Conservation (phyloP, 2,113 vertebrate species). For the Oncorhynchus mykiss region DNA sequence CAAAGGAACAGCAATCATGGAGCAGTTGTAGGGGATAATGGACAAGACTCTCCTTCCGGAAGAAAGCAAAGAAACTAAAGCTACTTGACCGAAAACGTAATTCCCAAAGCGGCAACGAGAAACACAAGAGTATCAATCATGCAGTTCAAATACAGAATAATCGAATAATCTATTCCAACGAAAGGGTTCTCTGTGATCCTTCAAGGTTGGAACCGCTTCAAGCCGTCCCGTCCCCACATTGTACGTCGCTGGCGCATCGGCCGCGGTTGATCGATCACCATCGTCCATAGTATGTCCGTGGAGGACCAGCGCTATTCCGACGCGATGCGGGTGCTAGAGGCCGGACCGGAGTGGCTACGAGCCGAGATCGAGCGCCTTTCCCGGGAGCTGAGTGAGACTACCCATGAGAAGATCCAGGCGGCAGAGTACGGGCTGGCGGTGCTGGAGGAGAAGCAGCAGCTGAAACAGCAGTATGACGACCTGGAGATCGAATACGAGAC, state of each 20-base stretch:
- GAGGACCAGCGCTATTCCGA: slow-evolving; percentile 80
- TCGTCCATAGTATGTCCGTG: slow-evolving; percentile 74
- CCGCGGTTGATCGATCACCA: slow-evolving; percentile 31
- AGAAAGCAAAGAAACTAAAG: slow-evolving; percentile 22
- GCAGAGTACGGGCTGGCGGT: slow-evolving; percentile 95
- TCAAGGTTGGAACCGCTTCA: slow-evolving; percentile 64
- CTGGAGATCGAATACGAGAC: slow-evolving; percentile 91
- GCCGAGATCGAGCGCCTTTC: slow-evolving; percentile 87
- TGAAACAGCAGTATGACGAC: slow-evolving; percentile 92
- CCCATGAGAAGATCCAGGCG: slow-evolving; percentile 95
- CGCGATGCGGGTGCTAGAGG: slow-evolving; percentile 77
- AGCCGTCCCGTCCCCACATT: slow-evolving; percentile 46
- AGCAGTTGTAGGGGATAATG: slow-evolving; percentile 39
- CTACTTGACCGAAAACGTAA: slow-evolving; percentile 60
- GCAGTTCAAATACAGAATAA: slow-evolving; percentile 70
- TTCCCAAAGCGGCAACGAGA: slow-evolving; percentile 36
- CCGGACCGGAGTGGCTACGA: slow-evolving; percentile 86
- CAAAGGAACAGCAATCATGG: slow-evolving; percentile 43
- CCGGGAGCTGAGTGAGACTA: slow-evolving; percentile 91
- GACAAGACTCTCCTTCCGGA: slow-evolving; percentile 42
- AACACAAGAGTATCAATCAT: slow-evolving; percentile 57
- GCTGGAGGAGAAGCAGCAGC: slow-evolving; percentile 96
- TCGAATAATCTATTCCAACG: slow-evolving; percentile 34
- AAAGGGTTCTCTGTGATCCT: slow-evolving; percentile 38
- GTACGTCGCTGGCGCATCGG: slow-evolving; percentile 29